These are phyloP conservation scores for Chloropsis cyanopogon DNA, from an alignment of 2,113 vertebrate species.

Conservation along the genomic window DNA sequence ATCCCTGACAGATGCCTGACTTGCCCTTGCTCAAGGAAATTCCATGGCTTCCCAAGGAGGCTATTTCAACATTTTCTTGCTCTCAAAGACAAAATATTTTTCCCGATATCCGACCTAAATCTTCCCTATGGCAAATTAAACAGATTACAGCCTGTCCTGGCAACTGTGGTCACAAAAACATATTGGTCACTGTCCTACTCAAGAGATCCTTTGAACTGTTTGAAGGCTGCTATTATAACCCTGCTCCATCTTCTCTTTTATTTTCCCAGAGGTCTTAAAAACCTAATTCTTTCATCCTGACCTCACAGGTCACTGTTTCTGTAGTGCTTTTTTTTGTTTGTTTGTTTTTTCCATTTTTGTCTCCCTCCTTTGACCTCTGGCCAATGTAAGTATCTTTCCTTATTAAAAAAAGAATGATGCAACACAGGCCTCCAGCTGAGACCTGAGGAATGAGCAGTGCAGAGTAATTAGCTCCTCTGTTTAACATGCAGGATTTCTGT, in stretches of 20 bases:
- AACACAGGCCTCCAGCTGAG: not conserved
- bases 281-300: not conserved
- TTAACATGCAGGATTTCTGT: not conserved
- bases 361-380: not conserved
- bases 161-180: not conserved
- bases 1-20: not conserved
- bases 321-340: not conserved
- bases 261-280: not conserved
- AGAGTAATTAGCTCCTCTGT: not conserved
- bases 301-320: not conserved
- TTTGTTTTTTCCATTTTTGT: not conserved
- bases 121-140: conserved; percentile 14
- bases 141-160: not conserved
- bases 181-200: not conserved
- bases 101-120: not conserved
- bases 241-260: not conserved
- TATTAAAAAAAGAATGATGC: not conserved
- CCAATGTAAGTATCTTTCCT: not conserved
- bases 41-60: not conserved
- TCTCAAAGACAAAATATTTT: conserved; percentile 45
- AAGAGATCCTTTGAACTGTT: not conserved
- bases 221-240: not conserved
- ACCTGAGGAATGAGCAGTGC: not conserved
- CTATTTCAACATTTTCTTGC: conserved; percentile 29
- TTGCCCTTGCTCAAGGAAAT: conserved; percentile 43